These are phyloP conservation scores for Acanthoscelides obtectus DNA, from an alignment of 2,888 invertebrate genomes.

Conservation along the genomic window DNA sequence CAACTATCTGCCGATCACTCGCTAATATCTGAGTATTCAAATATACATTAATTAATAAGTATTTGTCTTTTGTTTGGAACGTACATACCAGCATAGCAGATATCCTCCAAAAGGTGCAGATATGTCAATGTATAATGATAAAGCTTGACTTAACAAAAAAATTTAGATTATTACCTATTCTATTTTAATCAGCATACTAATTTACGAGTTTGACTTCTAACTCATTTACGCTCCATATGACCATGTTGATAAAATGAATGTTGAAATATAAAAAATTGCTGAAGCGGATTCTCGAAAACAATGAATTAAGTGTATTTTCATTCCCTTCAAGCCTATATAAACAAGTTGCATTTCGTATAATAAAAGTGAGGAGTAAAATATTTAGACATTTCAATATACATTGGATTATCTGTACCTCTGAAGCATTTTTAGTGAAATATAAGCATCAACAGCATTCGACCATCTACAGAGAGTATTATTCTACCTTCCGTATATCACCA, in stretches of 20 bases:
- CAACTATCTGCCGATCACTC: background rate
- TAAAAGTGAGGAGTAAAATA: background rate
- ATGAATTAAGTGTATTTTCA: too few relatives aligned
- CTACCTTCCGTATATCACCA: too few relatives aligned
- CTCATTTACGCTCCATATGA: too few relatives aligned
- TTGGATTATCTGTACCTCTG: background rate
- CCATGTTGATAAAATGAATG: too few relatives aligned
- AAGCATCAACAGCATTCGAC: background rate
- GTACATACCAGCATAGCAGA: background rate
- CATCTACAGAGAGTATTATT: background rate
- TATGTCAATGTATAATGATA: background rate
- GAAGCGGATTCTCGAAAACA: too few relatives aligned
- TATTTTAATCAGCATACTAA: too few relatives aligned
- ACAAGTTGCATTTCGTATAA: background rate
- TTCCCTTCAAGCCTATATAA: too few relatives aligned
- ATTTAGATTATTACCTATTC: too few relatives aligned
- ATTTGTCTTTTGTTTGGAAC: background rate
- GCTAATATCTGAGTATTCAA: background rate
- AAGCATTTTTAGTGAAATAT: background rate
- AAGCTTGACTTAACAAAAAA: too few relatives aligned
- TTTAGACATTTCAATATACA: background rate
- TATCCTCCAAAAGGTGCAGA: background rate
- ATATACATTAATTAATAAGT: background rate
- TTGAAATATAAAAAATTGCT: too few relatives aligned
- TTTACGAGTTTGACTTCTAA: too few relatives aligned